Conservation (phyloP, 2,113 vertebrate genomes). For the Pipra filicauda region DNA sequence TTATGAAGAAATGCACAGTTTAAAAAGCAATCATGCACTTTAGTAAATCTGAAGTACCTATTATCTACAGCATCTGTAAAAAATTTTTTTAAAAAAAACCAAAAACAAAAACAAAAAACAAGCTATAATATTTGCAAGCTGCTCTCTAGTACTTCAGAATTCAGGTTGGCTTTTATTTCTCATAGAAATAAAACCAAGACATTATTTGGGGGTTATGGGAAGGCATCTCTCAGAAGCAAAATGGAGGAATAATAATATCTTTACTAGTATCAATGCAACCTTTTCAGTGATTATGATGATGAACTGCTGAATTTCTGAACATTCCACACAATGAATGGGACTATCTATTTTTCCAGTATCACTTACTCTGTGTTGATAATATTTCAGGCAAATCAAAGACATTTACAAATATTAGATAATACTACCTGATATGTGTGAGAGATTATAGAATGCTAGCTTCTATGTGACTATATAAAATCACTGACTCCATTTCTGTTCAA, state of each 20-base stretch:
- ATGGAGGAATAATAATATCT: not conserved
- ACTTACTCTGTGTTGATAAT: not conserved
- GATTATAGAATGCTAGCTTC: not conserved
- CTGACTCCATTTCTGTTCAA: not conserved
- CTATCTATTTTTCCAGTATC: not conserved
- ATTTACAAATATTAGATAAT: not conserved
- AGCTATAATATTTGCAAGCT: conserved; percentile 18
- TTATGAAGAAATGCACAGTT: conserved; percentile 54
- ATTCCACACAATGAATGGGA: not conserved
- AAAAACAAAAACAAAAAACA: too few relatives aligned
- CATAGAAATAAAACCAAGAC: not conserved
- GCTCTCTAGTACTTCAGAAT: not conserved
- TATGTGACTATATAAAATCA: not conserved
- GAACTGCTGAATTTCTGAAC: not conserved
- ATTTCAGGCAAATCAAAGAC: not conserved
- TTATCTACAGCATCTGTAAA: conserved; percentile 30
- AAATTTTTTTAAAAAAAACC: not conserved
- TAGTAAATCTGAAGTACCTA: conserved; percentile 41
- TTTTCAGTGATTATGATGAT: not conserved
- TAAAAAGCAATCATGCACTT: conserved; percentile 43
- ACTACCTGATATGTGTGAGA: not conserved
- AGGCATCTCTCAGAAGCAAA: not conserved
- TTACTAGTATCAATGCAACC: not conserved
- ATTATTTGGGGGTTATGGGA: not conserved
- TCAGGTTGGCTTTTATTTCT: conserved; percentile 1